Evolutionary conservation across 2,113 vertebrate genomes (phyloP).

Genomic region (Mormyrus iriodes): DNA sequence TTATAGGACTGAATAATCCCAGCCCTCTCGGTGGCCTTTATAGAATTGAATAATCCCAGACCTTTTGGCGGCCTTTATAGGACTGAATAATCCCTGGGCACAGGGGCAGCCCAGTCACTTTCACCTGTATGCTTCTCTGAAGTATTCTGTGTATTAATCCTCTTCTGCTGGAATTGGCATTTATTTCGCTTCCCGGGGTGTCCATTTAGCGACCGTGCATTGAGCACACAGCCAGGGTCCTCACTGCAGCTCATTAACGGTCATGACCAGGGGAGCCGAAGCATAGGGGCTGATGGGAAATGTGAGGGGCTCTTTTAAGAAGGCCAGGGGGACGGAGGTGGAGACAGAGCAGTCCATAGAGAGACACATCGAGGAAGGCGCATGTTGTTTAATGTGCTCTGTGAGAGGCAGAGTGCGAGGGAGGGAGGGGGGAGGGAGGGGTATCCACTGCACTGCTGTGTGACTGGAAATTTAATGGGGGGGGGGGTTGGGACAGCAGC

Average conservation of each 20-base stretch:
- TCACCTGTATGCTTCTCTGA: background rate
- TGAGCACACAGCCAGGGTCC: slow-evolving; percentile 46
- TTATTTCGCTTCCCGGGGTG: slow-evolving; percentile 51
- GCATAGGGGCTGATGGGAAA: slow-evolving; percentile 26
- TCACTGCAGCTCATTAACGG: slow-evolving; percentile 50
- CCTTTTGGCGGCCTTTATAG: background rate
- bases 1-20: background rate
- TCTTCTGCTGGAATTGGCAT: slow-evolving; percentile 45
- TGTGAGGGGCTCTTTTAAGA: slow-evolving; percentile 42
- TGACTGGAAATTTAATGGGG: slow-evolving; percentile 77
- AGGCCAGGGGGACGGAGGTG: slow-evolving; percentile 43
- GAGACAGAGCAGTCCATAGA: slow-evolving; percentile 43
- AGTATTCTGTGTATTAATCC: background rate
- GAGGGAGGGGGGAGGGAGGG: slow-evolving; percentile 60
- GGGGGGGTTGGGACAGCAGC: slow-evolving; percentile 34
- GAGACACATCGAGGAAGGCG: slow-evolving; percentile 46
- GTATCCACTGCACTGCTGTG: slow-evolving; percentile 79
- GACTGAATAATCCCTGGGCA: background rate
- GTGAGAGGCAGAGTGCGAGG: slow-evolving; percentile 40
- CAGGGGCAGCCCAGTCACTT: background rate
- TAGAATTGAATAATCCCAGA: too few species aligned
- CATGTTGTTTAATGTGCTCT: slow-evolving; percentile 36
- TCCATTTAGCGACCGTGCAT: slow-evolving; percentile 43
- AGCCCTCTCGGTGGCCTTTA: too few species aligned
- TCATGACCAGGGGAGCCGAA: slow-evolving; percentile 36